These are phyloP conservation scores for Acronicta aceris DNA, from an alignment of 2,888 invertebrate genomes.

Conservation along the genomic window DNA sequence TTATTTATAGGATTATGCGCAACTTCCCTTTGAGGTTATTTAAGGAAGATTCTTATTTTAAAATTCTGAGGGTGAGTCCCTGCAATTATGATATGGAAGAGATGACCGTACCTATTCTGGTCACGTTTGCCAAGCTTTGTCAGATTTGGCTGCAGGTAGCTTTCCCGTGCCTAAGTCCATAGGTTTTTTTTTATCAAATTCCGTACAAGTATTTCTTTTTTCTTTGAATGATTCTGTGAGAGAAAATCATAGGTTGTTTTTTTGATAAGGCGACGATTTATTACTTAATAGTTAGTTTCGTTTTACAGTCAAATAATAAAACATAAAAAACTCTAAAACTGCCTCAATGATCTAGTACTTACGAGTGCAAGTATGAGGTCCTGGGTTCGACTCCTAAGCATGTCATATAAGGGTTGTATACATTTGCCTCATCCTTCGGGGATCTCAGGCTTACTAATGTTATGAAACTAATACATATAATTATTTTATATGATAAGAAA, in stretches of 20 bases:
- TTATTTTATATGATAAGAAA: no score
- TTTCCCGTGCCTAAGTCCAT: slow-evolving; percentile 46
- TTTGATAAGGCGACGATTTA: no score
- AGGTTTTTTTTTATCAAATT: slow-evolving; percentile 25
- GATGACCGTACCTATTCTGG: slow-evolving; percentile 70
- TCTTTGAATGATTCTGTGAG: slow-evolving; percentile 20
- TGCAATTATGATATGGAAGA: slow-evolving; percentile 78
- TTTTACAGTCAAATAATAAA: no score
- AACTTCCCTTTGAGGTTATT: slow-evolving; percentile 58
- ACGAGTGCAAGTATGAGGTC: no score
- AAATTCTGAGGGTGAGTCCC: slow-evolving; percentile 75
- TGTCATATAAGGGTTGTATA: no score
- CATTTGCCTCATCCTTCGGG: no score
- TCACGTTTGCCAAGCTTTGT: slow-evolving; percentile 80
- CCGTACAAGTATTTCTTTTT: slow-evolving; percentile 4
- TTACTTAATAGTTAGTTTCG: no score
- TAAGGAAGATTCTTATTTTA: slow-evolving; percentile 66
- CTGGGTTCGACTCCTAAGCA: no score
- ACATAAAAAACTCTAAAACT: no score
- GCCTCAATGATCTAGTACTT: no score
- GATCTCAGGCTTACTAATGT: no score
- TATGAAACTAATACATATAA: no score
- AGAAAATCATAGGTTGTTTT: background rate
- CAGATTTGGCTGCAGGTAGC: slow-evolving; percentile 77
- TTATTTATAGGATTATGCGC: slow-evolving; percentile 34